Conservation (phyloP, 2,113 vertebrate species). For the Syrrhaptes paradoxus region DNA sequence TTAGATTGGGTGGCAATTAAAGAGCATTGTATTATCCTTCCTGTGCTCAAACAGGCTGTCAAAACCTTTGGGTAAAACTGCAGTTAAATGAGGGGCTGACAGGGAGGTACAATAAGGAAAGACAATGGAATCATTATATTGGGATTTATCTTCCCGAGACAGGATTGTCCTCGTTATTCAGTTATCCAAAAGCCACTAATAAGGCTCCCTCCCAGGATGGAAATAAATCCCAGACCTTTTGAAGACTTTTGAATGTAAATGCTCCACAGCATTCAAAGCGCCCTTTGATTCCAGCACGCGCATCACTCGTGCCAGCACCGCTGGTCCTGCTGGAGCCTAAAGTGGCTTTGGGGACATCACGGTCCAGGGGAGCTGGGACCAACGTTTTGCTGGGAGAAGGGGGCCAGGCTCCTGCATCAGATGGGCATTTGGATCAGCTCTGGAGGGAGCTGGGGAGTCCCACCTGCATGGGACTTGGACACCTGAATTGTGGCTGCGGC, state of each 20-base stretch:
- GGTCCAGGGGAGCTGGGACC: neutral
- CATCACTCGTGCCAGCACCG: neutral
- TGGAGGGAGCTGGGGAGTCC: neutral
- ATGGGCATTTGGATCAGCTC: neutral
- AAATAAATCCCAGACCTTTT: conserved; percentile 49
- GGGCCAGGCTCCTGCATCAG: neutral
- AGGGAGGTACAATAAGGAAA: conserved; percentile 47
- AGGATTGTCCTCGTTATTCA: conserved; percentile 66
- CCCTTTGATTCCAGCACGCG: neutral
- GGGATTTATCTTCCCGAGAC: conserved; percentile 61
- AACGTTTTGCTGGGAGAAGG: neutral
- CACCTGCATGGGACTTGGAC: rapidly evolving
- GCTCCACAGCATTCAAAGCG: neutral
- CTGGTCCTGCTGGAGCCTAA: neutral
- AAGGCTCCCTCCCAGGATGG: conserved; percentile 37
- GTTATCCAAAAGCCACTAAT: conserved; percentile 58
- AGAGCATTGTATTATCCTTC: conserved; percentile 43
- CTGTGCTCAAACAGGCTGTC: conserved; percentile 39
- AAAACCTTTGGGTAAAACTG: conserved; percentile 64
- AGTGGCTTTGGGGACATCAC: rapidly evolving
- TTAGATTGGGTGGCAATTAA: conserved; percentile 56
- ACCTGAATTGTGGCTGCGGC: rapidly evolving
- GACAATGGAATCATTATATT: conserved; percentile 66
- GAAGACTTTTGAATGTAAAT: conserved; percentile 3
- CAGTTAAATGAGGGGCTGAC: conserved; percentile 51